Base-by-base conservation (phyloP, 2,113 vertebrate species). In the Myotis yumanensis region DNA sequence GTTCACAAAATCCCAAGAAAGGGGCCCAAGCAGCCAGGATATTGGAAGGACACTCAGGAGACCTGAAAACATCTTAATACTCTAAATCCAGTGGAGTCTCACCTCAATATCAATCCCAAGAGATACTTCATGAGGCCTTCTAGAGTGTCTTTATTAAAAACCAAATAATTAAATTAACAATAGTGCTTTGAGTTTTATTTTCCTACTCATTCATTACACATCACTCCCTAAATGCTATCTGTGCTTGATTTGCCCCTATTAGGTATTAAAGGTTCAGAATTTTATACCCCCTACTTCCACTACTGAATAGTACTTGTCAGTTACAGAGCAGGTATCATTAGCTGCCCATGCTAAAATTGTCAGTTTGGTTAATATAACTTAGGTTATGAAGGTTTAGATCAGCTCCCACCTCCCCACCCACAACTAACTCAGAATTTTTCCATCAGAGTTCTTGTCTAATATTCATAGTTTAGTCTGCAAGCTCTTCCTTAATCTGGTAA, bases 371-470 rank as follows among this genome's bases (percentile, higher is more conserved):
- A 89, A 8, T 69, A 51, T 40, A 72, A 79, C 9, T 25, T 80
- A 18, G 30, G 9, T 46, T 32, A 48, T 15, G 85, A 95, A 81
- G 35, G 68, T 66, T 68, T 64, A 93, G n/a, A 40, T 80, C 43
- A 94, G 22, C 30, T 86, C 72, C 40, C 3, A 10, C 14, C 54
- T 81, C 25, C 59, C n/a, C 15, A 71, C 35, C 51, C 37, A 80
- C 43, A 59, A 86, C 64, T 71, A 54, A 64, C 3, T 66, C 76
- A 57, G 8, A 80, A 37, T 81, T 77, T 95, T 30, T 57, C 79
- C 77, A 25, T 20, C 25, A 69, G 25, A n/a, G 28, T 85, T 89
- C 81, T 85, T 91, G 71, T 80, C 89, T 90, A 92, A 77, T 51
- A 80, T 40, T 71, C 68, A 35, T 32, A 52, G 18, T 88, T 95